Conservation (phyloP, 2,113 vertebrate species). For the Cariama cristata region DNA sequence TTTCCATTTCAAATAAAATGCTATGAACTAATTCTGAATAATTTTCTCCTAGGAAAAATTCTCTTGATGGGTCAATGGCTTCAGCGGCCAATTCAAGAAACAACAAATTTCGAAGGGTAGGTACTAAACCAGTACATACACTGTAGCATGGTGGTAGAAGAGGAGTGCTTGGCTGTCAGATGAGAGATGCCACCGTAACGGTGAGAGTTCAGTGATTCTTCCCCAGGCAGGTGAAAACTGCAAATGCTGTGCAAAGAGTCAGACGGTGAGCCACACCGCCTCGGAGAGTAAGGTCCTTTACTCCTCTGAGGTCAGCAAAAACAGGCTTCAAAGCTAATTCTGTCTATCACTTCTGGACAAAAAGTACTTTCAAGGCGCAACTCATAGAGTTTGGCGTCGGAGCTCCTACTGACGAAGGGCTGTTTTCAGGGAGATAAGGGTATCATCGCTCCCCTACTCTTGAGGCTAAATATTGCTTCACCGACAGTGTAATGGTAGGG, state of each 20-base stretch:
- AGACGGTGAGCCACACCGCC: neutral
- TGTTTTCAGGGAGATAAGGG: constrained; percentile 27
- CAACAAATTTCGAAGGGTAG: neutral
- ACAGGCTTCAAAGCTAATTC: constrained; percentile 23
- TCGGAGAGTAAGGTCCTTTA: constrained; percentile 3
- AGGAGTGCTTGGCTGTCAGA: neutral
- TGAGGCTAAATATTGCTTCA: neutral
- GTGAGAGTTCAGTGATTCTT: neutral
- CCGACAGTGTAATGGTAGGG: neutral
- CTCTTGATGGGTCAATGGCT: neutral
- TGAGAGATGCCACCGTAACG: neutral
- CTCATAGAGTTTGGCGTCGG: neutral
- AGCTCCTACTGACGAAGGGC: neutral
- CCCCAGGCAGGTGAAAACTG: neutral
- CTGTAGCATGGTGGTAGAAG: neutral
- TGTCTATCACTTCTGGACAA: constrained; percentile 5
- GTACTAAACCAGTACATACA: neutral
- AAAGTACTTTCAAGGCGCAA: neutral
- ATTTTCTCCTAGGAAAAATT: neutral
- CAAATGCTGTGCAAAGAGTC: neutral
- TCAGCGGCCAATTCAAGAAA: neutral
- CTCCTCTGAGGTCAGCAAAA: constrained; percentile 43
- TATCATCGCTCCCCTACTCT: neutral
- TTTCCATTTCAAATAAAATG: neutral
- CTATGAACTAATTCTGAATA: neutral